Percentiles rank a stretch among this genome's conserved stretches.
These are phyloP conservation scores for Tetramorium simillimum DNA, from an alignment of 1,140 invertebrate species.

Conservation along the genomic window DNA sequence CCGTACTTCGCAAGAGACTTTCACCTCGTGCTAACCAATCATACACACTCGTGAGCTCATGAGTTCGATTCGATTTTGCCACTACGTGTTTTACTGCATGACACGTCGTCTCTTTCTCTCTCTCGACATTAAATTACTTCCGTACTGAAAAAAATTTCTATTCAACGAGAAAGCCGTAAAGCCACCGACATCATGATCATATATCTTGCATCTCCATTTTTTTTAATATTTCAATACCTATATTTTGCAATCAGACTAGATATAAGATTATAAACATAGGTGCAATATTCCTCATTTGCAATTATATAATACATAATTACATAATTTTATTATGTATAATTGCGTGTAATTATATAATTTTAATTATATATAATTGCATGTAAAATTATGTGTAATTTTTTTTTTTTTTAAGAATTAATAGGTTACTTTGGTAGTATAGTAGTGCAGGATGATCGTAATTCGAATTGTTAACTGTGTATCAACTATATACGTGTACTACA, in stretches of 20 bases:
- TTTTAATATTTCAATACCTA: neutral
- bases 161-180: neutral
- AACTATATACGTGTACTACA: neutral
- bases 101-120: neutral
- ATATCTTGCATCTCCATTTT: neutral
- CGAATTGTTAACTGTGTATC: neutral
- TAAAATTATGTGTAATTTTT: neutral
- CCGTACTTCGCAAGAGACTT: constrained; percentile 46
- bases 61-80: constrained; percentile 14
- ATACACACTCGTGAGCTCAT: neutral
- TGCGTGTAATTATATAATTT: neutral
- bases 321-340: neutral
- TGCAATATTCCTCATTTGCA: neutral
- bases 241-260: neutral
- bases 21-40: constrained; percentile 52
- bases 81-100: neutral
- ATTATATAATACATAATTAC: neutral
- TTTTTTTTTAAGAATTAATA: neutral
- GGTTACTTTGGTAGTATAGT: neutral
- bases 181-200: neutral
- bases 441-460: neutral
- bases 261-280: neutral
- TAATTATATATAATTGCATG: neutral
- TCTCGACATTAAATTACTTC: constrained; percentile 1
- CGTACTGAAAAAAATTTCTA: neutral